Base-by-base conservation (phyloP, 2,797 vertebrate genomes). In the Gymnodraco acuticeps region DNA sequence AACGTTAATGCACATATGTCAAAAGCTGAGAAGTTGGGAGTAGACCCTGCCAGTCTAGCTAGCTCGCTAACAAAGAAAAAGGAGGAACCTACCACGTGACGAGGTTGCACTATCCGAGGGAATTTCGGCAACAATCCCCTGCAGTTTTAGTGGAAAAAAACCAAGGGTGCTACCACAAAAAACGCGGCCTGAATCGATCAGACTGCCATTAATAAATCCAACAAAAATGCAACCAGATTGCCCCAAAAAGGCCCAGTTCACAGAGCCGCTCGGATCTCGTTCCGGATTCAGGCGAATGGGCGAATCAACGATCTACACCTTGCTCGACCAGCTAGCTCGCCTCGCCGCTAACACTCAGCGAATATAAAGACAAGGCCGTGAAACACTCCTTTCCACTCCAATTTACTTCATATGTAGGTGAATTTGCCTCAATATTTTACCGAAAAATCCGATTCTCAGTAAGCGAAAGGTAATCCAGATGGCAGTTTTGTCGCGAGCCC, bases 41-140 rank as follows among this genome's bases (percentile, higher is more conserved):
- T 81, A 82, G 61, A 88, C 86, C 70, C 68, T 67, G 77, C 56
- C 80, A 65, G 87, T 72, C 60, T 19, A 85, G 92, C 92, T 92
- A 92, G 92, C 91, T 87, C 85, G 93, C 94, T 96, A 97, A 97
- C 96, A 97, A 97, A 97, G 96, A 94, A 94, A 95, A 95, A 95
- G 95, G 95, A 95, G 96, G 96, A 96, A 97, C 97, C 95, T 97
- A 98, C 97, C 97, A 97, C 97, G 97, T 97, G 97, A 97, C 95
- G 95, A 95, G 96, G 92, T 95, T 91, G 95, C 96, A 95, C 94
- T 96, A 95, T 96, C 96, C 96, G 95, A 96, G 96, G 95, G 96
- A 96, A 95, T 96, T 96, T 96, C 95, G 90, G 91, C 87, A 95
- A 95, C 95, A 96, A 96, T 96, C 95, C 95, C 96, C 93, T 95